A percentile compares a stretch with the other conserved stretches of the same genome.
Conservation (phyloP, 2,113 vertebrate genomes). For the Thalassoma bifasciatum region DNA sequence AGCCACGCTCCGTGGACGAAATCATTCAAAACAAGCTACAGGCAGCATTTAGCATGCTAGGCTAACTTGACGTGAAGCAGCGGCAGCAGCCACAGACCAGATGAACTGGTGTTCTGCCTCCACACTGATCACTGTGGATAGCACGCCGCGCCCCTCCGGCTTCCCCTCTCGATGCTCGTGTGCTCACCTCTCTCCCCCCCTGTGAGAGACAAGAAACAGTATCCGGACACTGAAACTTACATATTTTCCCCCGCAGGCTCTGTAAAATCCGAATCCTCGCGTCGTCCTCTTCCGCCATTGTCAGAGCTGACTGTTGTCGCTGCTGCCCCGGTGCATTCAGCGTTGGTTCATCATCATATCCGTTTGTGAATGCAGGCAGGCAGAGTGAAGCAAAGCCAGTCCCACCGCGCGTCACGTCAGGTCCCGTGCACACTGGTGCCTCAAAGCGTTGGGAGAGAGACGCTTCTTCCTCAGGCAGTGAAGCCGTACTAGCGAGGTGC, state of each 20-base stretch:
- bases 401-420: slow-evolving; percentile 77
- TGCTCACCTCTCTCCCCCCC: slow-evolving; percentile 10
- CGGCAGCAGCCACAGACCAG: slow-evolving; percentile 42
- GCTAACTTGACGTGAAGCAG: slow-evolving; percentile 62
- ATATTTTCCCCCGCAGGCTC: slow-evolving; percentile 90
- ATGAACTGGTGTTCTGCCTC: slow-evolving; percentile 42
- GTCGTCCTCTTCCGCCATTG: slow-evolving; percentile 88
- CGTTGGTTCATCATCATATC: slow-evolving; percentile 82
- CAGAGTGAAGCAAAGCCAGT: slow-evolving; percentile 73
- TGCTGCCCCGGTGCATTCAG: slow-evolving; percentile 78
- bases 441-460: slow-evolving; percentile 23
- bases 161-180: slow-evolving; percentile 50
- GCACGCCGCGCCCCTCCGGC: slow-evolving; percentile 80
- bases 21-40: slow-evolving; percentile 43
- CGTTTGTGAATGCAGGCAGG: slow-evolving; percentile 81
- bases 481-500: background rate
- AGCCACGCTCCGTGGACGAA: slow-evolving; percentile 56
- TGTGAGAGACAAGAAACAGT: background rate
- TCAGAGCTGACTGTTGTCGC: slow-evolving; percentile 74
- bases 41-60: slow-evolving; percentile 64
- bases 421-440: slow-evolving; percentile 47
- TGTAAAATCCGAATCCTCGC: slow-evolving; percentile 86
- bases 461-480: slow-evolving; percentile 40
- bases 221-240: slow-evolving; percentile 80
- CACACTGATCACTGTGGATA: slow-evolving; percentile 28